phyloP scores from a whole-genome alignment of 2,888 invertebrate genomes.

The Therioaphis trifolii region DNA sequence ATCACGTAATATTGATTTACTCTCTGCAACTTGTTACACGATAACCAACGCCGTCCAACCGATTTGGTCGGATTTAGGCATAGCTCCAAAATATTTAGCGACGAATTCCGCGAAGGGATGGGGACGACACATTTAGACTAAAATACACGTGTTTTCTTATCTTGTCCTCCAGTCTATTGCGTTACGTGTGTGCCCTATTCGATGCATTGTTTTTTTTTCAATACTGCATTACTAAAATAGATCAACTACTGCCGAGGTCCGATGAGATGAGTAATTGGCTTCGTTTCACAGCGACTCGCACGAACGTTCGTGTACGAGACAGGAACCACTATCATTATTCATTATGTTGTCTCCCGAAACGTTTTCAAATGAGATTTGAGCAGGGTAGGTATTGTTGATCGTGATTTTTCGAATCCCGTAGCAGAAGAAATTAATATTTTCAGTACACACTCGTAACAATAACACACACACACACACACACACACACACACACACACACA shows the following conservation, averaged over 20 bases:
- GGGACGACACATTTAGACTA: constrained; percentile 42
- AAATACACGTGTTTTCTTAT: constrained; percentile 38
- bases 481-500: too few species aligned
- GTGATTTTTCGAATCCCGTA: too few species aligned
- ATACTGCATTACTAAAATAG: constrained; percentile 36
- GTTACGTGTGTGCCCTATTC: not conserved
- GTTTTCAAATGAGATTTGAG: too few species aligned
- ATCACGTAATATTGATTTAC: too few species aligned
- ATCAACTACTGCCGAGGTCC: not conserved
- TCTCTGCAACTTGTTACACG: not conserved
- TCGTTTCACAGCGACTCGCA: too few species aligned
- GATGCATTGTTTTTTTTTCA: not conserved
- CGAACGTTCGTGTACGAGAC: too few species aligned
- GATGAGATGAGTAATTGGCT: constrained; percentile 28
- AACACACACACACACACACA: too few species aligned
- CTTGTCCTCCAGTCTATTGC: constrained; percentile 3
- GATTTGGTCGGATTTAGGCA: constrained; percentile 22
- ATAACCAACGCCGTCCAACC: not conserved
- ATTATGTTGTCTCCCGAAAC: too few species aligned
- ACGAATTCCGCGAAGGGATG: constrained; percentile 54
- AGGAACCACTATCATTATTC: too few species aligned
- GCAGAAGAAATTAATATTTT: too few species aligned
- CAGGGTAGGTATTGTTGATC: too few species aligned
- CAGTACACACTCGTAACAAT: too few species aligned
- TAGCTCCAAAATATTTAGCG: constrained; percentile 50